phyloP scores from a whole-genome alignment of 2,113 vertebrate genomes.

The Lota lota region DNA sequence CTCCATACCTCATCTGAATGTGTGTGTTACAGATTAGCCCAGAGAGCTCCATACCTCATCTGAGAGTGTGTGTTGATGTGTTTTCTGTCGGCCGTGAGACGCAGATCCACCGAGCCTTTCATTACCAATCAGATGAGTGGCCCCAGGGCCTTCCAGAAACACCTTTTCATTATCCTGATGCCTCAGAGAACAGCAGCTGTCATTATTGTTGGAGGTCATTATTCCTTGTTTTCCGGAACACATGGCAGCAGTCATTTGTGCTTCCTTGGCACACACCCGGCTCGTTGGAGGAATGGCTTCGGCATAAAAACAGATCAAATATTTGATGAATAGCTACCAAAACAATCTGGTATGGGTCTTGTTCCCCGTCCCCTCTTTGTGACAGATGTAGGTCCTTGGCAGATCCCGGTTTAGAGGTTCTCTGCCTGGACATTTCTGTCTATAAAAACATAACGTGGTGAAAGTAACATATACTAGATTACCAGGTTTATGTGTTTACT shows the following conservation, averaged over 20 bases:
- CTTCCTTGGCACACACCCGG: constrained; percentile 39
- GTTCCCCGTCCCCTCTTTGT: neutral
- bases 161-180: constrained; percentile 29
- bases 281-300: constrained; percentile 27
- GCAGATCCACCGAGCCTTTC: constrained; percentile 32
- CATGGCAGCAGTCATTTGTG: constrained; percentile 49
- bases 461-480: no score
- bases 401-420: constrained; percentile 10
- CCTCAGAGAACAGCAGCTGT: constrained; percentile 41
- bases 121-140: constrained; percentile 31
- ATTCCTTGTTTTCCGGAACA: constrained; percentile 36
- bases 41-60: constrained; percentile 16
- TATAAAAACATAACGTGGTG: no score
- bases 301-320: constrained; percentile 33
- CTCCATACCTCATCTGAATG: no score
- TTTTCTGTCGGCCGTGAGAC: constrained; percentile 26
- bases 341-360: constrained; percentile 10
- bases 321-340: constrained; percentile 30
- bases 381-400: constrained; percentile 35
- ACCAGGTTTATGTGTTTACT: no score
- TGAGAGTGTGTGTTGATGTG: constrained; percentile 11
- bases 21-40: constrained; percentile 34
- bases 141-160: constrained; percentile 27
- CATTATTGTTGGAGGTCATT: constrained; percentile 47
- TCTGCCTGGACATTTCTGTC: constrained; percentile 21